Conservation (phyloP, 2,797 vertebrate species). For the Galagoides demidoff region DNA sequence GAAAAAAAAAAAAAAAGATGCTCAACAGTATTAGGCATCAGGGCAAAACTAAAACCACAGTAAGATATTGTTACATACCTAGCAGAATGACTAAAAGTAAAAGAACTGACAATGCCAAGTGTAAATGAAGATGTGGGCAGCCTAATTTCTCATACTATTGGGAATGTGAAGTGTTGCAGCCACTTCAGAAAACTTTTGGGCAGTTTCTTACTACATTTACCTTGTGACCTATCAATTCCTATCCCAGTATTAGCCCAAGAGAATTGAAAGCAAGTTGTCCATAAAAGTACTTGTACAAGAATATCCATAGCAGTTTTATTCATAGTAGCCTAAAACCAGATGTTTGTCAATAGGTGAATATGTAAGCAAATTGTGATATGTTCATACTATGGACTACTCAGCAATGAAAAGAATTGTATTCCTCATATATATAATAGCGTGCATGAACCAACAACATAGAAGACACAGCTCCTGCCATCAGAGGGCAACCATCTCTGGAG, state of each 20-base stretch:
- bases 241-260: neutral
- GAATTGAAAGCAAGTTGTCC: neutral
- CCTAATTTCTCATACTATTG: neutral
- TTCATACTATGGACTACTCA: neutral
- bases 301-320: neutral
- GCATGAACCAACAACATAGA: neutral
- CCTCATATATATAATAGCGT: neutral
- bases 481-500: neutral
- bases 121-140: neutral
- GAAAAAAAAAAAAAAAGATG: neutral
- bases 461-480: neutral
- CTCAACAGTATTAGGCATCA: neutral
- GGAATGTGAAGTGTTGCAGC: neutral
- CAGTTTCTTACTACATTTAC: neutral
- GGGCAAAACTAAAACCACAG: neutral
- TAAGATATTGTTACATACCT: neutral
- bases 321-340: neutral
- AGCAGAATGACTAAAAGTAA: neutral
- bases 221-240: neutral
- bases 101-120: neutral
- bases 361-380: neutral
- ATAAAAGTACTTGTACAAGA: neutral
- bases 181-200: neutral
- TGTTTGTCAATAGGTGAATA: neutral
- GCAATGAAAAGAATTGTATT: neutral